Conservation (phyloP, 2,888 invertebrate species). For the Epistrophe grossulariae region DNA sequence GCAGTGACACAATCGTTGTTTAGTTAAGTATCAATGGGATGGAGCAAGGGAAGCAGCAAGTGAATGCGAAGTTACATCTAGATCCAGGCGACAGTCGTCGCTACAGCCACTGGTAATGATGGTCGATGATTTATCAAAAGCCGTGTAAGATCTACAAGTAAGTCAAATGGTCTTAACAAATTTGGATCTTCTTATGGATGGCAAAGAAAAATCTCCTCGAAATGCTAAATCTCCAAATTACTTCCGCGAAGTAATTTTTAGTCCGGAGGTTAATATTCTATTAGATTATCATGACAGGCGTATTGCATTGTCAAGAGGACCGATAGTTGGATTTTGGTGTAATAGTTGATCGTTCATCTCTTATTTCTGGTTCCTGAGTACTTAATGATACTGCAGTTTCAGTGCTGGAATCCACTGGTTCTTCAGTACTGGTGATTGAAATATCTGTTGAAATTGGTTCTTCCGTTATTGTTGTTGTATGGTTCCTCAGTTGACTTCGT, state of each 20-base stretch:
- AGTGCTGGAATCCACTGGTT: too few species aligned
- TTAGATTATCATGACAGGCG: slow-evolving; percentile 98
- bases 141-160: slow-evolving; percentile 84
- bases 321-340: slow-evolving; percentile 93
- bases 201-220: slow-evolving; percentile 83
- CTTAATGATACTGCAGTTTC: too few species aligned
- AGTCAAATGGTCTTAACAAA: slow-evolving; percentile 88
- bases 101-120: slow-evolving; percentile 93
- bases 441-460: too few species aligned
- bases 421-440: too few species aligned
- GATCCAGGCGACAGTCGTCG: slow-evolving; percentile 78
- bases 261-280: slow-evolving; percentile 95
- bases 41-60: slow-evolving; percentile 72
- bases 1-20: too few species aligned
- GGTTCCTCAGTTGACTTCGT: too few species aligned
- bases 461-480: too few species aligned
- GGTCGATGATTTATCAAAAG: slow-evolving; percentile 84
- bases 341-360: too few species aligned
- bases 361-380: too few species aligned
- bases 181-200: slow-evolving; percentile 89
- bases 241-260: slow-evolving; percentile 93
- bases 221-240: slow-evolving; percentile 86
- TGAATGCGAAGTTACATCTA: slow-evolving; percentile 85
- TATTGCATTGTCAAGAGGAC: slow-evolving; percentile 95
- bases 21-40: too few species aligned